Conservation (phyloP, 2,113 vertebrate species). For the Trogon surrucura region DNA sequence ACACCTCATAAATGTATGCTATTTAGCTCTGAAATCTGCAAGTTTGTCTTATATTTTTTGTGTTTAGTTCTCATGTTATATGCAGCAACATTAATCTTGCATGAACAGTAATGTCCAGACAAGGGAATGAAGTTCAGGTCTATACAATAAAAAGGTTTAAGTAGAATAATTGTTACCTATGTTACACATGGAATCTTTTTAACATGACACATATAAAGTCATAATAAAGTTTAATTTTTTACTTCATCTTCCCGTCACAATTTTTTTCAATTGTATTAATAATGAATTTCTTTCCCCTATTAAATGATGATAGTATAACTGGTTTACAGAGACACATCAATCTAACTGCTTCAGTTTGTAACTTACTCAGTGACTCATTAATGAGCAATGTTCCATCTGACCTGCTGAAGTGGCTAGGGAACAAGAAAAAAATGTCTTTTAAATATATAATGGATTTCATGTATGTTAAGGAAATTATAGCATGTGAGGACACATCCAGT, state of each 20-base stretch:
- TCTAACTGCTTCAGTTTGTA: background rate
- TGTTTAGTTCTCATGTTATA: background rate
- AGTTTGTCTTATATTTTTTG: background rate
- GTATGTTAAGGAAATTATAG: background rate
- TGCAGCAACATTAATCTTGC: background rate
- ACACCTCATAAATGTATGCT: background rate
- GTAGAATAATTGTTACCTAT: background rate
- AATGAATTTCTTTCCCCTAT: background rate
- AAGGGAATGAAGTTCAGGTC: background rate
- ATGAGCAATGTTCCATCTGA: background rate
- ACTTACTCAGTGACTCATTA: background rate
- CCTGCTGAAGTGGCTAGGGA: background rate
- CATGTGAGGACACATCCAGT: background rate
- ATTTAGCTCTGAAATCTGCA: background rate
- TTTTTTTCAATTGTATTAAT: background rate
- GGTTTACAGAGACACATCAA: background rate
- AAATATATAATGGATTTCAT: background rate
- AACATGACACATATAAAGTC: background rate
- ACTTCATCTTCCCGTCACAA: background rate
- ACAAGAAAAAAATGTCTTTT: background rate
- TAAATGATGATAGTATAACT: background rate
- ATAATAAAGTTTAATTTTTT: background rate
- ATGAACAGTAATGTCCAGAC: background rate
- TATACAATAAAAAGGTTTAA: background rate
- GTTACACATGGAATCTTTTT: background rate